Evolutionary conservation across 92 coral and sea anemone species (phyloP), one percentile per base, ranked within the genome.

Genomic region (Zoanthus sansibaricus): DNA sequence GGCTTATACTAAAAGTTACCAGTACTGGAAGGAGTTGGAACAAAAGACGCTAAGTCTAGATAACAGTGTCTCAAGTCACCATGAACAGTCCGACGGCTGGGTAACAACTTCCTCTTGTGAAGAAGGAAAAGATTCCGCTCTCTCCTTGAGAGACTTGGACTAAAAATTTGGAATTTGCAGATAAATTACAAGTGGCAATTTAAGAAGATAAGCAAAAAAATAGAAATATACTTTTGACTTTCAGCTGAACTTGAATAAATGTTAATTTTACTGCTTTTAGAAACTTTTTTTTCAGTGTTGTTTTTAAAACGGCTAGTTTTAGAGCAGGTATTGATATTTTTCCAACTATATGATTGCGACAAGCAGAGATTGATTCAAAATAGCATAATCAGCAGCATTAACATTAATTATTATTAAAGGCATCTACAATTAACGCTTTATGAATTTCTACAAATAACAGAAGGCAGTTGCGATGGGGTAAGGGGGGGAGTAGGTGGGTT

Each of bases 1-100:
- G 46, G 88, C 83, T 8, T 94, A 91, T 89, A 94, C 98, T 16
- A 92, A 94, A 56, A 91, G 94, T 16, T 93, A 93, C 71, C 82
- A 64, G 67, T 88, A 82, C 76, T 89, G 87, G 33, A 80, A 80
- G 15, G 49, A 45, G 15, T 46, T 80, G 20, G 75, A 80, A 78
- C 33, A 45, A 14, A 7, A 32, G 5, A 78, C 83, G 9, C 55
- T 21, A 15, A 48, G 74, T 68, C 58, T 59, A 14, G 74, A 64
- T 6, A 4, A 52, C 47, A 66, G 74, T 15, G 59, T 20, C 33
- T 45, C 75, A 48, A 75, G 46, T 52, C 66, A 68, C 7, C 75
- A 9, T 6, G 59, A 9, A 33, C 73, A 79, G 20, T 1, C 31
- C 5, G 85, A 80, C 15, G 75, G 66, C 25, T 80, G 85, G 85